Evolutionary conservation across 2,113 vertebrate genomes (phyloP), one percentile per base, ranked within the genome.

Genomic region (Mesocricetus auratus): DNA sequence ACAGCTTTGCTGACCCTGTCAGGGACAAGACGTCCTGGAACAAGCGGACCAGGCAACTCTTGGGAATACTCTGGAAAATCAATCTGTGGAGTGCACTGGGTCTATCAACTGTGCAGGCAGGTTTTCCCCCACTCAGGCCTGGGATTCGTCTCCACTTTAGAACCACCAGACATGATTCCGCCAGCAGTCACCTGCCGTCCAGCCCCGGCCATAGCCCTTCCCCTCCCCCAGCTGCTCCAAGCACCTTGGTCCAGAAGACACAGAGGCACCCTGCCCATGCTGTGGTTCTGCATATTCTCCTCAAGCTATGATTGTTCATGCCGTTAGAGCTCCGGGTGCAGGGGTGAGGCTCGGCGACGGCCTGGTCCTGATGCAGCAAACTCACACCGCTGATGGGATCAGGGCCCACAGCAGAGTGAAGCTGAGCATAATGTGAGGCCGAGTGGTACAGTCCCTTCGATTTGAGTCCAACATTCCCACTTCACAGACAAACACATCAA

Each of bases 11-110:
- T 62, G 68, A 94, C n/a, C 74, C 56, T 94, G 89, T 93, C 56
- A 88, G 69, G 87, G 79, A 87, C 78, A 94, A 87, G 69, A 42
- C 71, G 42, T 78, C 94, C 87, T 93, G 62, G 56, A 75, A 94
- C 68, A 69, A 93, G 45, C 45, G 87, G 93, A 90, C 87, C 64
- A 66, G 68, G 50, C 64, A 81, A 68, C 74, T 71, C 78, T 36
- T 60, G 74, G 89, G 60, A 96, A 69, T 7, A 93, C 11, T 56
- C 74, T 10, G 42, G 56, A 86, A 97, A 95, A 78, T 42, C 31
- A 74, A 74, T 81, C 11, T 21, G 83, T 42, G 74, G 75, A 90
- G 45, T 53, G 62, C 16, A 11, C n/a, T 53, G 87, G 64, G 56
- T 58, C 6, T 74, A 78, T 75, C 47, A 74, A 22, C 56, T 56